Conservation (phyloP, 2,113 vertebrate species). For the Platycercus adscitus region DNA sequence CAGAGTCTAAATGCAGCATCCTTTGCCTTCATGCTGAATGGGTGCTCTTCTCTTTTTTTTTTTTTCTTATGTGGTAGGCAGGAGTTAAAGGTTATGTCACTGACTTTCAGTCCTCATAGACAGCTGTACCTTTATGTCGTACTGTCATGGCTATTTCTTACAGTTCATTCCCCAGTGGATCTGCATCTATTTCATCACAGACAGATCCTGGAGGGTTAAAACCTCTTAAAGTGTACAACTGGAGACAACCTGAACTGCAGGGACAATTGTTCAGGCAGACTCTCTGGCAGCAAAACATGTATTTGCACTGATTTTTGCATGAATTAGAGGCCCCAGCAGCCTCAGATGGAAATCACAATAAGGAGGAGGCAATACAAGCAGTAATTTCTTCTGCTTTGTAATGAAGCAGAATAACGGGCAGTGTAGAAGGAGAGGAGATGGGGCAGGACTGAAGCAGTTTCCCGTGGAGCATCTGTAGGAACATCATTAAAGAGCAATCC, state of each 20-base stretch:
- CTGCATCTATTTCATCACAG: neutral
- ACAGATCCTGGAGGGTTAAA: neutral
- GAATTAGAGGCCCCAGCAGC: neutral
- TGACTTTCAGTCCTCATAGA: neutral
- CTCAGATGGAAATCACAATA: neutral
- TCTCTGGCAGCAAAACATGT: neutral
- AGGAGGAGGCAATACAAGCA: neutral
- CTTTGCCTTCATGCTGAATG: neutral
- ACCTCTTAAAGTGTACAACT: neutral
- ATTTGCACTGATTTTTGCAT: neutral
- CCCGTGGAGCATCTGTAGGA: neutral
- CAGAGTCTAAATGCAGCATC: neutral
- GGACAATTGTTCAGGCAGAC: neutral
- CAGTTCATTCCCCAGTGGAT: neutral
- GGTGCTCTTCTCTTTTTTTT: neutral
- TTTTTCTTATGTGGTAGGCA: neutral
- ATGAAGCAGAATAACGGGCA: neutral
- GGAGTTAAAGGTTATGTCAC: neutral
- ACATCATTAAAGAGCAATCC: neutral
- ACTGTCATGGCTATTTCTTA: neutral
- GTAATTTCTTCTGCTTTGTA: neutral
- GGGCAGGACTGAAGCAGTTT: neutral
- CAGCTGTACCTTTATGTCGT: neutral
- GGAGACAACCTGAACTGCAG: neutral
- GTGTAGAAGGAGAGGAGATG: neutral